phyloP scores from a whole-genome alignment of 2,797 vertebrate genomes.

The Nyctibius grandis region DNA sequence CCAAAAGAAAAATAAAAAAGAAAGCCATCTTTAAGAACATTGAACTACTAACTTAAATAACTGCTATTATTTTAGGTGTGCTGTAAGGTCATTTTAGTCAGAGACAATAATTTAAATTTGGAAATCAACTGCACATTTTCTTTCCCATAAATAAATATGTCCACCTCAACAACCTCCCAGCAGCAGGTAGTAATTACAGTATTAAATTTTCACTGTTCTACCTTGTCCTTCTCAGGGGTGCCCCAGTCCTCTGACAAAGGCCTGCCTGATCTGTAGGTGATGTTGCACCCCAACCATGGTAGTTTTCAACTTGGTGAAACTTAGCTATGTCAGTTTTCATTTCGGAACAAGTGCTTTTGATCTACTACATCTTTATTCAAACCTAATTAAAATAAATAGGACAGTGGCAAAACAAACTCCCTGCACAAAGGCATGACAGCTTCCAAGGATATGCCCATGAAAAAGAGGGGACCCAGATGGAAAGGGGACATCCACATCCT shows the following conservation, averaged over 20 bases:
- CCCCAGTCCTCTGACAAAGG: background rate
- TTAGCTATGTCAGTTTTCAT: background rate
- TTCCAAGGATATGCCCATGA: background rate
- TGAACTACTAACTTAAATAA: background rate
- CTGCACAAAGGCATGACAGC: background rate
- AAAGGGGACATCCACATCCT: background rate
- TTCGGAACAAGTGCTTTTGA: background rate
- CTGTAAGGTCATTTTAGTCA: background rate
- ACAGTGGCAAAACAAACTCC: background rate
- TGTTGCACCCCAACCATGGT: background rate
- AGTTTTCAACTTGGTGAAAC: background rate
- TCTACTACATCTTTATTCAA: background rate
- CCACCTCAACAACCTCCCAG: background rate
- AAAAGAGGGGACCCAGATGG: background rate
- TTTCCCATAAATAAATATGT: background rate
- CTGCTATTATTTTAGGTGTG: background rate
- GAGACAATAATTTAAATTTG: background rate
- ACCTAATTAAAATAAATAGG: background rate
- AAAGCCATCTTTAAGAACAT: background rate
- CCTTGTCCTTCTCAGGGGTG: background rate
- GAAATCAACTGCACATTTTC: background rate
- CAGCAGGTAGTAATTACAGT: background rate
- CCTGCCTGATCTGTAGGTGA: background rate
- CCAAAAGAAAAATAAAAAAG: background rate
- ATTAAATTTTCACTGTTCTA: background rate